Conservation (phyloP, 2,888 invertebrate genomes). For the Brachypterus glaber region DNA sequence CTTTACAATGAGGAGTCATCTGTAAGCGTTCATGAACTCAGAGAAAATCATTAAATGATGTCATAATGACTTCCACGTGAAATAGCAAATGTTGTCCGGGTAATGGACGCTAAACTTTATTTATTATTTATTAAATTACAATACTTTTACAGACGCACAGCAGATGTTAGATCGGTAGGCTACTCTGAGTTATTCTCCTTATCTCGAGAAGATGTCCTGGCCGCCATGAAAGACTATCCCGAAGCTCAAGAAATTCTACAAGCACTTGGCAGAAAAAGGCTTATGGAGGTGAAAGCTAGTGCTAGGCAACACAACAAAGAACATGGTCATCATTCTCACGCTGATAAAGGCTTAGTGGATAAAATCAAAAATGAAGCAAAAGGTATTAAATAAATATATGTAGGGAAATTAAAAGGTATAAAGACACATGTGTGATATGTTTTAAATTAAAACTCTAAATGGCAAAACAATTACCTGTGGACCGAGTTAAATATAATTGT, state of each 20-base stretch:
- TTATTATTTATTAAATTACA: too few relatives aligned
- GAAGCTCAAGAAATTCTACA: slow-evolving; percentile 93
- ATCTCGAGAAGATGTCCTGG: slow-evolving; percentile 86
- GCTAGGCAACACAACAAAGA: slow-evolving; percentile 33
- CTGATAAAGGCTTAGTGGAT: slow-evolving; percentile 67
- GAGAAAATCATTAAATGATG: too few relatives aligned
- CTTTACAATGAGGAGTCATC: too few relatives aligned
- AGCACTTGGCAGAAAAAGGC: slow-evolving; percentile 72
- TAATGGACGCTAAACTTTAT: too few relatives aligned
- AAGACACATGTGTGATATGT: too few relatives aligned
- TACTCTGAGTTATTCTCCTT: slow-evolving; percentile 91
- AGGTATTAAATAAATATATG: slow-evolving; percentile 36
- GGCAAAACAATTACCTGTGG: too few relatives aligned
- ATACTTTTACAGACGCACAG: slow-evolving; percentile 64
- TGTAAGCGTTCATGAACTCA: too few relatives aligned
- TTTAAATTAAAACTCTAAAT: too few relatives aligned
- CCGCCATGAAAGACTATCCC: slow-evolving; percentile 94
- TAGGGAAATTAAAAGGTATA: too few relatives aligned
- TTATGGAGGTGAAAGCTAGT: slow-evolving; percentile 66
- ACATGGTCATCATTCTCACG: slow-evolving; percentile 26
- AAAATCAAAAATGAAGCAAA: slow-evolving; percentile 78
- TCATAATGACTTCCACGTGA: too few relatives aligned
- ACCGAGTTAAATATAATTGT: too few relatives aligned
- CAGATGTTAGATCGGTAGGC: slow-evolving; percentile 91
- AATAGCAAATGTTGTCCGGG: too few relatives aligned